These are phyloP conservation scores for Corvus moneduloides DNA, from an alignment of 2,113 vertebrate species.

Conservation along the genomic window DNA sequence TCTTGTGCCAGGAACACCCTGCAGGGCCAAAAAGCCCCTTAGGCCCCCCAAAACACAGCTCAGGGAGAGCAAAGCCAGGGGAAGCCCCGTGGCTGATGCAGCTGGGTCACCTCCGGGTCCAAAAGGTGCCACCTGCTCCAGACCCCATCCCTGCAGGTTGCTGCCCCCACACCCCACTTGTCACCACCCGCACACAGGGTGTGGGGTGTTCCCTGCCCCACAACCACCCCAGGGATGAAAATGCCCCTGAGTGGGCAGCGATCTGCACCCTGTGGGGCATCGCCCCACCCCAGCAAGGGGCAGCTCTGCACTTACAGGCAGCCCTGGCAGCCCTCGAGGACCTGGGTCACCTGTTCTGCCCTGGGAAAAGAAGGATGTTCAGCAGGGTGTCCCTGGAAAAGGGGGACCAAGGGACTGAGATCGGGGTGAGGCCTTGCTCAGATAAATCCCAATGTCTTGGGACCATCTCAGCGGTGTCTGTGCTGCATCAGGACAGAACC, in stretches of 20 bases:
- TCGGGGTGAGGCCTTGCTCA: accelerated
- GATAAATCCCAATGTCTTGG: accelerated
- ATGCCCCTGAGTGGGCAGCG: background rate
- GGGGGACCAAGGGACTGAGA: background rate
- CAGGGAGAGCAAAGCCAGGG: background rate
- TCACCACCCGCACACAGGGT: background rate
- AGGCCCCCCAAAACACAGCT: background rate
- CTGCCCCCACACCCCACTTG: background rate
- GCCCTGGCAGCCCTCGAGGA: slow-evolving; percentile 77
- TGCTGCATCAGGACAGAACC: background rate
- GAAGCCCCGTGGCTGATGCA: accelerated
- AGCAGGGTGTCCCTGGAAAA: background rate
- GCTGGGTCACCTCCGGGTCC: accelerated
- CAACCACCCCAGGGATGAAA: accelerated
- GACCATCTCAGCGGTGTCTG: accelerated
- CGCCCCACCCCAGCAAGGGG: background rate
- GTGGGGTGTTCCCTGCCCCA: background rate
- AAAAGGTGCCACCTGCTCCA: background rate
- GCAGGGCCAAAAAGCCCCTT: background rate
- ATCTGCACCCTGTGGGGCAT: background rate
- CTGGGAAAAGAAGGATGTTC: slow-evolving; percentile 61
- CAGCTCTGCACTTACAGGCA: slow-evolving; percentile 71
- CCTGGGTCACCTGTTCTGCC: slow-evolving; percentile 81
- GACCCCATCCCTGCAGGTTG: background rate
- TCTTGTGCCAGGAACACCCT: slow-evolving; percentile 77